Percentiles rank a stretch among this genome's conserved stretches.
Conservation (phyloP, 2,113 vertebrate species). For the Strix uralensis region DNA sequence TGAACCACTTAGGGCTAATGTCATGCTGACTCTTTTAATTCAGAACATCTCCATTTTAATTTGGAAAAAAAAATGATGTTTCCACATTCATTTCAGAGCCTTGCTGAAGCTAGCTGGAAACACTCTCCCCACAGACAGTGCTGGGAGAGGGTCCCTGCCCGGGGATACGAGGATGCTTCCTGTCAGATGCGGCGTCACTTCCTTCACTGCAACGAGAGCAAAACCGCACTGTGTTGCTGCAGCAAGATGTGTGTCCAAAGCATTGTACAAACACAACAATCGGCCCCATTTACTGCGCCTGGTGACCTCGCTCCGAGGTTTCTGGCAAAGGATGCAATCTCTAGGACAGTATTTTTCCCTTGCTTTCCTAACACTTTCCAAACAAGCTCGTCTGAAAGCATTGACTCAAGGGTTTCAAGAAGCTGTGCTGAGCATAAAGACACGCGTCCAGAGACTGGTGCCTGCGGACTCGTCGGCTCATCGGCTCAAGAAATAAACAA, state of each 20-base stretch:
- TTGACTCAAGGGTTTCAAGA: constrained; percentile 26
- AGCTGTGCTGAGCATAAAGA: not conserved
- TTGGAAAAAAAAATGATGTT: not conserved
- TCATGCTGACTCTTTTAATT: constrained; percentile 19
- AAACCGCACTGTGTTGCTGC: fast-evolving
- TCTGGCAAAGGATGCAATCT: not conserved
- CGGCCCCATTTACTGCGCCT: not conserved
- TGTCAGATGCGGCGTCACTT: not conserved
- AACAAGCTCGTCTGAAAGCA: not conserved
- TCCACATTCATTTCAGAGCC: not conserved
- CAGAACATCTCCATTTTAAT: not conserved
- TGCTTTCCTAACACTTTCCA: constrained; percentile 47
- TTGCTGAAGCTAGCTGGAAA: not conserved
- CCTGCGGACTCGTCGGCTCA: not conserved
- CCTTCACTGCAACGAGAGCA: not conserved
- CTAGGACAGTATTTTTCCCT: constrained; percentile 4
- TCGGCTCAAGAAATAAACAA: constrained; percentile 20
- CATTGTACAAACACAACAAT: not conserved
- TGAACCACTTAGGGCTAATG: constrained; percentile 19
- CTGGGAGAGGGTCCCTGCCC: not conserved
- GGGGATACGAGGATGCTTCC: not conserved
- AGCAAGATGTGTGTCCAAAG: not conserved
- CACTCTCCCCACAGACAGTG: fast-evolving
- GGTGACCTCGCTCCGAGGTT: not conserved
- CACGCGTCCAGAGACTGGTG: not conserved